A percentile compares a stretch with the other conserved stretches of the same genome.
Evolutionary conservation across 2,113 vertebrate species (phyloP).

Genomic region (Megaptera novaeangliae): DNA sequence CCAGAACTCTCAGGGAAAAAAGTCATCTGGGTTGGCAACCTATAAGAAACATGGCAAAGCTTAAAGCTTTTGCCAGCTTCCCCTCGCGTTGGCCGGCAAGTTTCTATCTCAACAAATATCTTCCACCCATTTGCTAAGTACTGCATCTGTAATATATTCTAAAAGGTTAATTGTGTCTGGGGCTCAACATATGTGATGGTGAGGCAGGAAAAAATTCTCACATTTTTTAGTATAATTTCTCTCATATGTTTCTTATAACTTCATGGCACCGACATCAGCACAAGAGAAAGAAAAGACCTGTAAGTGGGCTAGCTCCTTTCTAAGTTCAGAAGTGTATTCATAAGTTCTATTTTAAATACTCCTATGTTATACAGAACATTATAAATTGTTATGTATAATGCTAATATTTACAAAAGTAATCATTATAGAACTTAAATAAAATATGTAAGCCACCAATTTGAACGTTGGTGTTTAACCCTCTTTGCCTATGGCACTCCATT

Average conservation of each 20-base stretch:
- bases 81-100: conserved; percentile 57
- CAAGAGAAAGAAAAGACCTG: conserved; percentile 19
- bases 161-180: conserved; percentile 80
- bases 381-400: background rate
- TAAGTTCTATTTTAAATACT: conserved; percentile 7
- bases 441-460: background rate
- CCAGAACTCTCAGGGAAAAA: conserved; percentile 73
- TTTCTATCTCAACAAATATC: conserved; percentile 78
- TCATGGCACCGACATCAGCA: conserved; percentile 62
- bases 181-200: conserved; percentile 78
- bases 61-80: conserved; percentile 69
- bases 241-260: conserved; percentile 79
- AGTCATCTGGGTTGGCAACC: conserved; percentile 71
- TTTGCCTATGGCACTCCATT: too few relatives aligned
- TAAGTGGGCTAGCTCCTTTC: background rate
- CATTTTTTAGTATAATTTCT: conserved; percentile 76
- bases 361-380: background rate
- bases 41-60: conserved; percentile 57
- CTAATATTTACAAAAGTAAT: conserved; percentile 10
- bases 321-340: conserved; percentile 8
- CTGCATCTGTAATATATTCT: conserved; percentile 82
- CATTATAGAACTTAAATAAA: background rate
- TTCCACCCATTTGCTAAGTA: conserved; percentile 80
- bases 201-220: conserved; percentile 76
- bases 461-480: too few relatives aligned